Percentiles rank a stretch among this genome's conserved stretches.
phyloP scores from a whole-genome alignment of 2,797 vertebrate species.

The Cottoperca gobio region DNA sequence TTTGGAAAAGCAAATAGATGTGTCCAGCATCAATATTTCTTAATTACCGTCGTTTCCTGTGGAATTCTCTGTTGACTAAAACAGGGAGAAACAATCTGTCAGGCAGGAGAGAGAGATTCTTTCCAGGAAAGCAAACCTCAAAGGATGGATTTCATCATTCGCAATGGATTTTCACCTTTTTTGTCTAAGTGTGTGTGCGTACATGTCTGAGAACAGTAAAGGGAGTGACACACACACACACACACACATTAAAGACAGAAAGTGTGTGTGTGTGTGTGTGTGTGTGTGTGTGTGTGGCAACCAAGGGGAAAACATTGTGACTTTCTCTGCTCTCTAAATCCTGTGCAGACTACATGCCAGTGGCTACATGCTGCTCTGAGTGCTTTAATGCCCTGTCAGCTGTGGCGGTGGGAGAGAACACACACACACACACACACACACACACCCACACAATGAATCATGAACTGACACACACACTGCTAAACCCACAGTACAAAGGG shows the following conservation, averaged over 20 bases:
- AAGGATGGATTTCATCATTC: constrained; percentile 70
- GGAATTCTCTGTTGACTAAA: constrained; percentile 82
- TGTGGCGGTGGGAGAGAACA: constrained; percentile 53
- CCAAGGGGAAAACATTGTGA: constrained; percentile 47
- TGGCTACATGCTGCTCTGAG: constrained; percentile 67
- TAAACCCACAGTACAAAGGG: constrained; percentile 52
- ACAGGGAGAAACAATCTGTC: constrained; percentile 76
- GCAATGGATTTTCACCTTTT: constrained; percentile 64
- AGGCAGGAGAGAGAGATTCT: constrained; percentile 56
- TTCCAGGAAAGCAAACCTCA: constrained; percentile 65
- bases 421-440: constrained; percentile 38
- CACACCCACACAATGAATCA: constrained; percentile 41
- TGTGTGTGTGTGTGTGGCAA: constrained; percentile 35
- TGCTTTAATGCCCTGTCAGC: constrained; percentile 67
- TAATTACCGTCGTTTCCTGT: constrained; percentile 83
- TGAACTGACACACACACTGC: constrained; percentile 39
- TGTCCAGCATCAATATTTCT: constrained; percentile 83
- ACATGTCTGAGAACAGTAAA: constrained; percentile 45
- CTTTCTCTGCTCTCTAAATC: constrained; percentile 59
- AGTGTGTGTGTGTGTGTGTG: constrained; percentile 25
- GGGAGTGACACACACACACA: constrained; percentile 50
- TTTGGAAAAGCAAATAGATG: constrained; percentile 84
- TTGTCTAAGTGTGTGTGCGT: constrained; percentile 40
- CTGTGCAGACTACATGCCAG: constrained; percentile 59
- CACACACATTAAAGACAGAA: constrained; percentile 38